Base-by-base conservation (phyloP, 2,113 vertebrate genomes). In the Aptenodytes patagonicus region DNA sequence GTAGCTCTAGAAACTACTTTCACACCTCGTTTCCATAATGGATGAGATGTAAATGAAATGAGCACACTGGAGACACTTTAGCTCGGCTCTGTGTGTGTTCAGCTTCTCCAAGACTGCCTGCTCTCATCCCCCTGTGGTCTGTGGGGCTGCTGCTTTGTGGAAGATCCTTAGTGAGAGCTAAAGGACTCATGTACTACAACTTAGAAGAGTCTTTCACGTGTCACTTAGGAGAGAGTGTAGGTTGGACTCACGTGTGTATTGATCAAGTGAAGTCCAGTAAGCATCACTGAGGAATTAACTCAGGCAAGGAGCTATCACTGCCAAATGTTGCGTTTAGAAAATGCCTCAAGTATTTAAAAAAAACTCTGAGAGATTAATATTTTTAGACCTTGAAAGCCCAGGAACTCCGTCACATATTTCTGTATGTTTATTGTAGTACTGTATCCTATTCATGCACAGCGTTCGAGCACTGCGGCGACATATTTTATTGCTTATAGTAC, bases 1-100 rank as follows among this genome's bases (percentile, higher is more conserved):
- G 93, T 36, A 94, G 89, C 93, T 97, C 83, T 51, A 61, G 96
- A 82, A 97, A 82, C 51, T 66, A 7, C 68, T 91, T 95, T 85
- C 76, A 83, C 93, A 80, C 92, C 76, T 96, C 9, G 55, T 95
- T 95, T 93, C 47, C 46, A 47, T 87, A 95, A 92, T 73, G 83
- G 76, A 85, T 65, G 96, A 78, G 65, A 89, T 76, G 65, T 72
- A 72, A 91, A 94, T 85, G 95, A 69, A 85, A 44, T 1, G 83
- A 88, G 68, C 60, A 8, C 93, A 46, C 93, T 46, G 84, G 89
- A 21, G 86, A 77, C 65, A 1, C 75, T 58, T 72, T 1, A 54
- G 73, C 40, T 70, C 8, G 3, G 71, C 69, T 75, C 83, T 15
- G 47, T 9, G 36, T 18, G 6, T 9, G 55, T 21, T 93, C 65